Evolutionary conservation across 2,797 vertebrate species (phyloP).

Genomic region (Chelmon rostratus): DNA sequence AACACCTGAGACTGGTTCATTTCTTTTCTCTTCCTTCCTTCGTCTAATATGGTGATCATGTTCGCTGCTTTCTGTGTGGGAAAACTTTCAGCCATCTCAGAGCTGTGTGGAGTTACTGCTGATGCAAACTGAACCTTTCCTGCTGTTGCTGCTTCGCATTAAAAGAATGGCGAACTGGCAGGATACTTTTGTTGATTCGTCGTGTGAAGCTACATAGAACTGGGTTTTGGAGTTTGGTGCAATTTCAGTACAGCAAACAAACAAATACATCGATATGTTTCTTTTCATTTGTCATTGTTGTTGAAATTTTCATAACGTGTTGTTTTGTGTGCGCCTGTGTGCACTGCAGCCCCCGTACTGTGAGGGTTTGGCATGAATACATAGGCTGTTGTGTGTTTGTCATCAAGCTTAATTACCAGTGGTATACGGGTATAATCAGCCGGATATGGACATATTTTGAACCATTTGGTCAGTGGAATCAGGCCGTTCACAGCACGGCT

Average conservation of each 20-base stretch:
- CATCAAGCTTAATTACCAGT: background rate
- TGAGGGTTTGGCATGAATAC: no score
- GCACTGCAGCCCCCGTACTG: no score
- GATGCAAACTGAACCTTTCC: no score
- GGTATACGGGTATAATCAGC: background rate
- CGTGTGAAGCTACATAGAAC: background rate
- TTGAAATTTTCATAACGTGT: no score
- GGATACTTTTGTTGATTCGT: background rate
- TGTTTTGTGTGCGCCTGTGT: no score
- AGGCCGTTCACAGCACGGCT: background rate
- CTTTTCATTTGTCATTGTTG: background rate
- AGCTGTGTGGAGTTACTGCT: no score
- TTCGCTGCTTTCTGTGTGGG: background rate
- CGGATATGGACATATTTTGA: no score
- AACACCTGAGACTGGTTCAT: slow-evolving; percentile 16
- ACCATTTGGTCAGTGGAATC: background rate
- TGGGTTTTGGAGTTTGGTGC: no score
- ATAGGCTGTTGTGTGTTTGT: background rate
- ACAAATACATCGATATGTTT: background rate
- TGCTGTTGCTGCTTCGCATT: no score
- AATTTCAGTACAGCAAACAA: no score
- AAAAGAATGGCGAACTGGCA: no score
- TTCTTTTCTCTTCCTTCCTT: background rate
- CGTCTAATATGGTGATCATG: background rate
- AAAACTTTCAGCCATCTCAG: background rate